phyloP scores from a whole-genome alignment of 2,113 vertebrate genomes.

The Malaclemys terrapin region DNA sequence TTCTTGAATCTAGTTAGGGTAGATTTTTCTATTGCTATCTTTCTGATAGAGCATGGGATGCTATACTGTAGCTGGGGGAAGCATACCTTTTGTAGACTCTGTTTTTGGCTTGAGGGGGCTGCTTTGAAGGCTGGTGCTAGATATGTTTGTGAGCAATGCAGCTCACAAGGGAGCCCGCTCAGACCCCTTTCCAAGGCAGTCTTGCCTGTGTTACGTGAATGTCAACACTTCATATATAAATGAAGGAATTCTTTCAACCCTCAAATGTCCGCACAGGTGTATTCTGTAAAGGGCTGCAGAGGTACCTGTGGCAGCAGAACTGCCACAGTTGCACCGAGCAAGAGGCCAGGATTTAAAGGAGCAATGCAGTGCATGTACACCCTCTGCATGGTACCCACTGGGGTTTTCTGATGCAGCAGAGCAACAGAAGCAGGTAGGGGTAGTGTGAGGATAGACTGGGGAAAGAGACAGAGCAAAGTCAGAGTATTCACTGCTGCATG shows the following conservation, averaged over 20 bases:
- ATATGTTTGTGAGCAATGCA: accelerated
- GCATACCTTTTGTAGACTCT: not conserved
- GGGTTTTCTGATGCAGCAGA: not conserved
- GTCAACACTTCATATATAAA: not conserved
- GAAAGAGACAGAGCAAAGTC: not conserved
- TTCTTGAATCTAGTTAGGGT: conserved; percentile 24
- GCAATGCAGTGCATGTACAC: not conserved
- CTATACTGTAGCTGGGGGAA: not conserved
- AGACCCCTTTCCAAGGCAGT: not conserved
- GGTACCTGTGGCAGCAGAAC: not conserved
- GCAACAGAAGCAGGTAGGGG: not conserved
- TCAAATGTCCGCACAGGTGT: not conserved
- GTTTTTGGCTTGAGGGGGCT: conserved; percentile 46
- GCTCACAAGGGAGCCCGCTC: too few relatives aligned
- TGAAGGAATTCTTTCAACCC: not conserved
- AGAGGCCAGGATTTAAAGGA: not conserved
- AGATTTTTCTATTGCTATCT: conserved; percentile 19
- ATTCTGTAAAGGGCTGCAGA: not conserved
- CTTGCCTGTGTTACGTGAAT: not conserved
- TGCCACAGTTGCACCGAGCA: not conserved
- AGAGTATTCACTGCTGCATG: not conserved
- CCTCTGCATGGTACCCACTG: not conserved
- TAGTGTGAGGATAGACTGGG: not conserved
- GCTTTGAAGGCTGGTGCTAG: conserved; percentile 40
- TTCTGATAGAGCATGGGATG: not conserved